Base-by-base conservation (phyloP, 2,797 vertebrate species). In the Neosilurus mollespiculum region DNA sequence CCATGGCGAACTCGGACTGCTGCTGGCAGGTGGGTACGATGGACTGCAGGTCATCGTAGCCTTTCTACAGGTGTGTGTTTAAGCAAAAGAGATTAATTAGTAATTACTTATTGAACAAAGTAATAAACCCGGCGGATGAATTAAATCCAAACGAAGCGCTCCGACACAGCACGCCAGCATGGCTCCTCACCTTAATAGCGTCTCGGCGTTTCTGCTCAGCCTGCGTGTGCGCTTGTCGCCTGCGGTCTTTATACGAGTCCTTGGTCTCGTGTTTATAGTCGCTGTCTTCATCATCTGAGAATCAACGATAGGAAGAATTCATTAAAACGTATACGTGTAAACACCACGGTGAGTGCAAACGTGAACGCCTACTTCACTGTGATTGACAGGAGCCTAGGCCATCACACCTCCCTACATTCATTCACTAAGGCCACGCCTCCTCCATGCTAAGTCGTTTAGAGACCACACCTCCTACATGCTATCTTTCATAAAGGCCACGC, bases 21-120 rank as follows among this genome's bases (percentile, higher is more conserved):
- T 97, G 97, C 91, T 97, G 98, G 77, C 98, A 99, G 20, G 98
- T 99, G 30, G 98, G 98, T 5, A 99, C 98, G 0, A 99, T 98
- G 54, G 95, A 93, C 93, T 99, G 98, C 83, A 99, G 91, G 88
- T 99, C 98, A 24, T 98, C 96, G 11, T 99, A 99, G 78, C 98
- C 98, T 96, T 99, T 99, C 98, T 99, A 88, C 18, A 71, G 54
- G 78, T 6, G 56, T 26, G 69, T 43, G 84, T 54, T 24, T 14
- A 49, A 9, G 54, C 43, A 58, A 10, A 30, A 26, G 56, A 20
- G 53, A 22, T 18, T 34, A 9, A 30, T n/a, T 69, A 53, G 34
- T 30, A 2, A 14, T 81, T n/a, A 43, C 37, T n/a, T n/a, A n/a
- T n/a, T n/a, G n/a, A n/a, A n/a, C 18, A n/a, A n/a, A 22, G 22